Conservation (phyloP, 2,797 vertebrate genomes). For the Peromyscus aztecus region DNA sequence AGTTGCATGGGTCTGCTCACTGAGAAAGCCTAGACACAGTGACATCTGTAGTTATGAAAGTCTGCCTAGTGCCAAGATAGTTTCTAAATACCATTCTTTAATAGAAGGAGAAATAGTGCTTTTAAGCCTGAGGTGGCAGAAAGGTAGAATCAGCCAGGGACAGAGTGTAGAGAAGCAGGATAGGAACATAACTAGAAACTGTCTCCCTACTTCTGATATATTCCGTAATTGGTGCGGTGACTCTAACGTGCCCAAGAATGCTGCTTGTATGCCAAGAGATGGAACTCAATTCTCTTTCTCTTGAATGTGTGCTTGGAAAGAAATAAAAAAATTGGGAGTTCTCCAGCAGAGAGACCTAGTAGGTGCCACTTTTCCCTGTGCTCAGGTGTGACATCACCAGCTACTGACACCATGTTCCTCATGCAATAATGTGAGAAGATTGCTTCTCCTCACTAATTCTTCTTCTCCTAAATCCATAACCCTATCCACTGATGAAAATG, state of each 20-base stretch:
- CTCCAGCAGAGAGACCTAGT: not conserved
- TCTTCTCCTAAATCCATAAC: not conserved
- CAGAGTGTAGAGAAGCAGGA: not conserved
- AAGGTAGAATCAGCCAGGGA: not conserved
- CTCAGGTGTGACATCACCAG: not conserved
- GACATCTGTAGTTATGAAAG: not conserved
- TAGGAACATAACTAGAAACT: not conserved
- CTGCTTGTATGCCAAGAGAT: not conserved
- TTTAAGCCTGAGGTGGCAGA: not conserved
- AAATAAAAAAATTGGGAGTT: not conserved
- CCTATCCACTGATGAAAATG: not conserved
- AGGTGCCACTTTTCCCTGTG: not conserved
- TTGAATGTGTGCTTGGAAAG: not conserved
- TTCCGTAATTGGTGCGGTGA: not conserved
- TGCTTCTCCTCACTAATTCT: not conserved
- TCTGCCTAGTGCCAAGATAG: not conserved
- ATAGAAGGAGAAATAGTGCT: not conserved
- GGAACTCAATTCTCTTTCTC: not conserved
- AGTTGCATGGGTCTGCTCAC: not conserved
- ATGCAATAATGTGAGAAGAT: not conserved
- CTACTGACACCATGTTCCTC: not conserved
- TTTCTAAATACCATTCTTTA: constrained; percentile 12
- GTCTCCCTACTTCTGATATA: not conserved
- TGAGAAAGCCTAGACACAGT: not conserved
- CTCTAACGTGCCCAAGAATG: not conserved